Conservation (phyloP, 2,888 invertebrate species). For the Melitaea athalia region DNA sequence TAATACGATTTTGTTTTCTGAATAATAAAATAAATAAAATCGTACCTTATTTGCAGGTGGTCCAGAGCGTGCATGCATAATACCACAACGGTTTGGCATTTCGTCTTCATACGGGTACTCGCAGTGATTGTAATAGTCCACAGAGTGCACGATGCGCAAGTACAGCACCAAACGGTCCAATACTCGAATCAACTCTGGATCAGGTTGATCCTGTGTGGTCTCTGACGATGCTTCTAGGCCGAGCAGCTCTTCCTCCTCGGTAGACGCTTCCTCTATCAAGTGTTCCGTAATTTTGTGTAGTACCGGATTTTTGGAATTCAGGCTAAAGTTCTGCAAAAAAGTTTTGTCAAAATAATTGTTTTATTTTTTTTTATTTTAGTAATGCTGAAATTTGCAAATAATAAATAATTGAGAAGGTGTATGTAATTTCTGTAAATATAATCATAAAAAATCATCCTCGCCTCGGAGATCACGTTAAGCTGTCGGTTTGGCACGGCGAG, state of each 20-base stretch:
- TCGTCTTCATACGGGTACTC: conserved; percentile 99
- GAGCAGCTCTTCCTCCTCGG: conserved; percentile 97
- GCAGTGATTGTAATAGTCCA: conserved; percentile 99
- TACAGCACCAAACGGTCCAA: conserved; percentile 93
- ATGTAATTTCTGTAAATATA: too few species aligned
- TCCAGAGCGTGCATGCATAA: conserved; percentile 97
- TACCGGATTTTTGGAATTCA: conserved; percentile 94
- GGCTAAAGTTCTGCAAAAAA: conserved; percentile 76
- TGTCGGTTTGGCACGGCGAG: too few species aligned
- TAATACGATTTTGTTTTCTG: too few species aligned
- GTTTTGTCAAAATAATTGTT: background rate
- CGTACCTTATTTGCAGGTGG: conserved; percentile 90
- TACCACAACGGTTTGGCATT: conserved; percentile 99
- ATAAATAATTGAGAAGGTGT: too few species aligned
- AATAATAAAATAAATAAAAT: background rate
- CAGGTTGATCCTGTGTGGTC: conserved; percentile 57
- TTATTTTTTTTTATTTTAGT: too few species aligned
- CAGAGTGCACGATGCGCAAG: conserved; percentile 97
- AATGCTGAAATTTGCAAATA: too few species aligned
- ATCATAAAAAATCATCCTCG: too few species aligned
- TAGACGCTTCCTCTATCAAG: conserved; percentile 98
- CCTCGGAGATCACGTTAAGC: too few species aligned
- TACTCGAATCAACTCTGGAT: conserved; percentile 84
- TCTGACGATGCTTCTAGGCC: conserved; percentile 82
- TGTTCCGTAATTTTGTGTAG: conserved; percentile 98